Evolutionary conservation across 2,797 vertebrate genomes (phyloP), one percentile per base, ranked within the genome.

Genomic region (Eulemur mongoz): DNA sequence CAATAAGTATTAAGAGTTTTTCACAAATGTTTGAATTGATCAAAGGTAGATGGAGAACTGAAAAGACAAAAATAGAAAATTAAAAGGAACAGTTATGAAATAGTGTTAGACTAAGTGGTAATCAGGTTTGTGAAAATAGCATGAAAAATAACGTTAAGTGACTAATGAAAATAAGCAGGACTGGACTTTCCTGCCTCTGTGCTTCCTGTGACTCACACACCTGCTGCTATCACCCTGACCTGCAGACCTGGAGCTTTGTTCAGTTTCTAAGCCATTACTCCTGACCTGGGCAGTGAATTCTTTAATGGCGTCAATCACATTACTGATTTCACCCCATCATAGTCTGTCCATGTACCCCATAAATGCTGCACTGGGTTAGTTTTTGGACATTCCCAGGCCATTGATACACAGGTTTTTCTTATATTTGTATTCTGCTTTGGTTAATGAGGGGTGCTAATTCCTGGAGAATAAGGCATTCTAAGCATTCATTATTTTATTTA

Each of bases 1-100:
- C 8, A 78, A 45, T 90, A 48, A 61, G 43, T 35, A 63, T n/a
- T 54, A 35, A 92, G 38, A 94, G 57, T 9, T 25, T 23, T 82
- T 89, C 20, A 57, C 15, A 86, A 67, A 50, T 18, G 43, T 81
- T 90, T 92, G 27, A 96, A 76, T 17, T 45, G 32, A 86, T 87
- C 13, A 52, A 89, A 89, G 2, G 0, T 32, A 78, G 38, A n/a
- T 81, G 30, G 63, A 91, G 20, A 93, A 86, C 12, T 79, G 14
- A 25, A 65, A 59, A 78, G n/a, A 85, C 30, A 3, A 43, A 89
- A 80, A 73, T 38, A 50, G 17, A 4, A 78, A 88, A 85, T 72
- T 52, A 52, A 88, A 92, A 81, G 35, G 38, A 70, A 43, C 23
- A 61, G 52, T 22, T 69, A 20, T 70, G 30, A 84, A 83, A 52